Conservation (phyloP, 2,888 invertebrate genomes). For the Meganola albula region DNA sequence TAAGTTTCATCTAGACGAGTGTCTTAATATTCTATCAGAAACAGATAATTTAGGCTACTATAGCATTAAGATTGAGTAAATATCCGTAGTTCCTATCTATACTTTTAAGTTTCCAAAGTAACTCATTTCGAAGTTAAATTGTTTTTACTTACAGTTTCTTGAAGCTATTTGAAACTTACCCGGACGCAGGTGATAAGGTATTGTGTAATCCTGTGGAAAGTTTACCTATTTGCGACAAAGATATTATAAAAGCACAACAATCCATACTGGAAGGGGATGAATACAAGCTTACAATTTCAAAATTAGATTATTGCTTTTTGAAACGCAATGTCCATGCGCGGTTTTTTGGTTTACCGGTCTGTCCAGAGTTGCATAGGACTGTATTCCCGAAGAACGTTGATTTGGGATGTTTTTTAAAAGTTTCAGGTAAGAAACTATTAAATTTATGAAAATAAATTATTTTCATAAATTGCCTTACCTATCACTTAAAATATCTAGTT, state of each 20-base stretch:
- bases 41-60: constrained; percentile 79
- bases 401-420: constrained; percentile 83
- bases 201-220: constrained; percentile 80
- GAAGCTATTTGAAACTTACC: constrained; percentile 82
- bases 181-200: constrained; percentile 82
- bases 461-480: no score
- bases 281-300: constrained; percentile 43
- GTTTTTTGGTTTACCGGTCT: constrained; percentile 81
- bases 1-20: constrained; percentile 78
- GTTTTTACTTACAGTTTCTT: constrained; percentile 77
- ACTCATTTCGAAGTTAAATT: neutral
- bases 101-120: neutral
- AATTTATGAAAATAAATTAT: no score
- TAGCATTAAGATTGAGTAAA: constrained; percentile 84
- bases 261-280: constrained; percentile 62
- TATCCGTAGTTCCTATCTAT: constrained; percentile 10
- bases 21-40: constrained; percentile 79
- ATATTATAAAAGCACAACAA: constrained; percentile 79
- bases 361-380: constrained; percentile 81
- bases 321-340: constrained; percentile 83
- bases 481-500: no score
- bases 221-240: constrained; percentile 80
- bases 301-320: constrained; percentile 51
- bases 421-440: constrained; percentile 75
- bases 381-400: constrained; percentile 84